Conservation (phyloP, 2,888 invertebrate genomes). For the Agrenia bidenticulata region DNA sequence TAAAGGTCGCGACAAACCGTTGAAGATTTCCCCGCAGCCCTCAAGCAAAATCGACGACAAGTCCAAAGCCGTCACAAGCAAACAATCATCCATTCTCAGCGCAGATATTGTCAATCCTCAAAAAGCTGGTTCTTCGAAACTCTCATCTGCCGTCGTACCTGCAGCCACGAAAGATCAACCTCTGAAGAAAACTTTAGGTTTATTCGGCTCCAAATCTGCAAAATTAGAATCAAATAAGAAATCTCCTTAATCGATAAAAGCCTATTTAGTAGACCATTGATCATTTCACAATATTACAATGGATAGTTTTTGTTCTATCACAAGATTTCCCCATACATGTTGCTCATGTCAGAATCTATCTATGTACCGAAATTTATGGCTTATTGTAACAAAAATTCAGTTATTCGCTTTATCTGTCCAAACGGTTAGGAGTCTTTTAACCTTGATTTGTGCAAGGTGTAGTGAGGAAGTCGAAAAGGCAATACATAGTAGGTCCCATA, state of each 20-base stretch:
- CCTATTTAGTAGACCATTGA: no score
- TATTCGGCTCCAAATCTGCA: not conserved
- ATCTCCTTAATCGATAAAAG: not conserved
- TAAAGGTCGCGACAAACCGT: not conserved
- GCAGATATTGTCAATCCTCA: not conserved
- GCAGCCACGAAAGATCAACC: not conserved
- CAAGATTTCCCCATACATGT: not conserved
- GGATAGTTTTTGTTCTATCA: no score
- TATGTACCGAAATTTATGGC: no score
- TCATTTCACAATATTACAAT: no score
- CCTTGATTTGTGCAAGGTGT: no score
- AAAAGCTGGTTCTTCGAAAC: not conserved
- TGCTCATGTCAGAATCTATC: not conserved
- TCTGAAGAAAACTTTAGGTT: not conserved
- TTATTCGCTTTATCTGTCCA: no score
- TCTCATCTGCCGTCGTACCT: not conserved
- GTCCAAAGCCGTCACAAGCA: not conserved
- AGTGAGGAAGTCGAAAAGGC: no score
- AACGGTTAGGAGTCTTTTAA: no score
- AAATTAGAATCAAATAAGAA: constrained; percentile 2
- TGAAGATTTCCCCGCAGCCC: not conserved
- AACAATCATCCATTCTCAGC: not conserved
- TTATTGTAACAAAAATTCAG: no score
- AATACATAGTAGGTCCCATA: no score
- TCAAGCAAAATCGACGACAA: not conserved